Evolutionary conservation across 2,113 vertebrate genomes (phyloP).

Genomic region (Symphodus melops): DNA sequence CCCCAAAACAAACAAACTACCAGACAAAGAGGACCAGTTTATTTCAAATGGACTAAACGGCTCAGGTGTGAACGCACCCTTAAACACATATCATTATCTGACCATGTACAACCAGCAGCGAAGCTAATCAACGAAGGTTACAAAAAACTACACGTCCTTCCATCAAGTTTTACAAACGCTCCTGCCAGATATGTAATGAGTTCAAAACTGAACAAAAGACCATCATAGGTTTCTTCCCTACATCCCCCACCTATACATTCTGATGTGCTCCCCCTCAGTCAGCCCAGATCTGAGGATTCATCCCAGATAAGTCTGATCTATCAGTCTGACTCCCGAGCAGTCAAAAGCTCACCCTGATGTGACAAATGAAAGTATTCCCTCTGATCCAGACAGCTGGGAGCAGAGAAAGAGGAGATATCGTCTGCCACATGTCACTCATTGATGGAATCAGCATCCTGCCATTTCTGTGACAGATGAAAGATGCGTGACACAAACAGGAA

Average conservation of each 20-base stretch:
- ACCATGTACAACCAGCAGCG: background rate
- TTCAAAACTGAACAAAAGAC: background rate
- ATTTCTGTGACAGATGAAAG: background rate
- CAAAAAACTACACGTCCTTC: background rate
- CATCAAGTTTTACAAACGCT: background rate
- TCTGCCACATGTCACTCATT: background rate
- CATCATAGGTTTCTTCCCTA: background rate
- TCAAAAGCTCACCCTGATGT: background rate
- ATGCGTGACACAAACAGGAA: background rate
- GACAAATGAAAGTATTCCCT: conserved; percentile 1
- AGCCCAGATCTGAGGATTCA: background rate
- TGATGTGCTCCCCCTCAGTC: background rate
- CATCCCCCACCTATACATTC: background rate
- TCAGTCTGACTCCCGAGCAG: background rate
- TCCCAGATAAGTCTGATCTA: background rate
- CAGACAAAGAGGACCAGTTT: too few relatives aligned
- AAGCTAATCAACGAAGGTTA: background rate
- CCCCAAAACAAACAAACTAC: too few relatives aligned
- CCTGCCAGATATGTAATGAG: too few relatives aligned
- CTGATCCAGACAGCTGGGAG: background rate
- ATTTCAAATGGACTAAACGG: too few relatives aligned
- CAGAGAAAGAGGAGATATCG: background rate
- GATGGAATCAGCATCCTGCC: background rate
- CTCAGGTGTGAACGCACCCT: too few relatives aligned
- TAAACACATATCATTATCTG: background rate